These are phyloP conservation scores for Aphaenogaster floridana DNA, from an alignment of 1,140 invertebrate genomes.

Conservation along the genomic window DNA sequence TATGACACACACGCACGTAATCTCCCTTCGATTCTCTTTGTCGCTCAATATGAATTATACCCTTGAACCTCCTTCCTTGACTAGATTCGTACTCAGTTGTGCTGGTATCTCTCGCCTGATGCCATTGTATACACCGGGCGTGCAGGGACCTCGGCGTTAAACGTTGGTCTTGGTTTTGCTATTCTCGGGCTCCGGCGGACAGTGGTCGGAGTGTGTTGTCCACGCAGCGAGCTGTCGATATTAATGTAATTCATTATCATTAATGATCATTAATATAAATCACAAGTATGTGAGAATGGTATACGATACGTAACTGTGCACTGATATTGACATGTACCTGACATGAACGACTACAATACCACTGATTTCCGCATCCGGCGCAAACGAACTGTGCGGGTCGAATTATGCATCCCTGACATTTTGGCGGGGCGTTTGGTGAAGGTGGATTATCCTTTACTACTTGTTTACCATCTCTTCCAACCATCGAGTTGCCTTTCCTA, in stretches of 20 bases:
- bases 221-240: slow-evolving; percentile 91
- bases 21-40: slow-evolving; percentile 33
- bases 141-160: slow-evolving; percentile 29
- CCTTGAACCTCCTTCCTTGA: slow-evolving; percentile 80
- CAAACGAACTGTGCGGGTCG: slow-evolving; percentile 94
- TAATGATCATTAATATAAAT: slow-evolving; percentile 17
- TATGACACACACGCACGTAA: neutral
- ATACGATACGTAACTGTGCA: slow-evolving; percentile 1
- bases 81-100: slow-evolving; percentile 84
- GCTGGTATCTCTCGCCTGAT: slow-evolving; percentile 66
- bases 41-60: slow-evolving; percentile 55
- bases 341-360: slow-evolving; percentile 96
- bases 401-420: slow-evolving; percentile 93
- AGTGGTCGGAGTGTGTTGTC: slow-evolving; percentile 94
- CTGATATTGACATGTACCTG: slow-evolving; percentile 89
- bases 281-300: neutral
- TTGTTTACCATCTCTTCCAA: slow-evolving; percentile 78
- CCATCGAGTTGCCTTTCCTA: slow-evolving; percentile 84
- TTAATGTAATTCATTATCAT: slow-evolving; percentile 50
- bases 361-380: slow-evolving; percentile 95
- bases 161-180: slow-evolving; percentile 56
- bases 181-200: slow-evolving; percentile 88
- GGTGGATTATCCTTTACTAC: slow-evolving; percentile 40
- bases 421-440: slow-evolving; percentile 76
- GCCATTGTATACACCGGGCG: slow-evolving; percentile 1